Evolutionary conservation across 2,888 invertebrate genomes (phyloP), one percentile per base, ranked within the genome.

Genomic region (Morinoia aosen): DNA sequence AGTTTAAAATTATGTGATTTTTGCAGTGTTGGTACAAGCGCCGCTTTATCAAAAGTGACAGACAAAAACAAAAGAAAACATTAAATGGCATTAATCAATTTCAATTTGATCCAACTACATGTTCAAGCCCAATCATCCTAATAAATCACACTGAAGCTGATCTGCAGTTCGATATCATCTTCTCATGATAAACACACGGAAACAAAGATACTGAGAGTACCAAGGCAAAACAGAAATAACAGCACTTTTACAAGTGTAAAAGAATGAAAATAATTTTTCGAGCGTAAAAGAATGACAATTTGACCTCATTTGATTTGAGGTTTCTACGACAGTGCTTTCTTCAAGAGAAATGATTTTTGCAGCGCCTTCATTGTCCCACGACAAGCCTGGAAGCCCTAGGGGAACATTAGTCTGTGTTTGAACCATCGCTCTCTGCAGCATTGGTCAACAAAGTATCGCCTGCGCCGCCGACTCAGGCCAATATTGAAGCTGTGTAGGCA

Each of bases 391-490:
- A 76, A 76, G 25, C 76, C 76, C 19, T 33, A 76, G 7, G 76
- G 76, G 1, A 76, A 76, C 76, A 76, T 76, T 76, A 76, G 76
- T 76, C 76, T 76, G 76, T 33, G 76, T 76, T 76, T 76, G 76
- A 33, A 76, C 76, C 76, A 76, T 76, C 76, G 76, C 16, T 76
- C 76, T 16, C 76, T 25, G 76, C 76, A 76, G 33, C 76, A 33
- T 76, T 76, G 76, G 76, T 76, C 76, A 76, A 76, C 76, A 76
- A 76, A 76, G 76, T 76, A 76, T 76, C 76, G 76, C 76, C 76
- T 76, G 76, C 1, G 33, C 33, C 76, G 33, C 25, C 25, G 76
- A 33, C 76, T 33, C 8, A 2, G 25, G 76, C 19, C 76, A 76
- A 76, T 76, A 76, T 76, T 76, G 76, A 76, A 76, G 76, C 76